Conservation (phyloP, 1,140 invertebrate species). For the Neodiprion lecontei region DNA sequence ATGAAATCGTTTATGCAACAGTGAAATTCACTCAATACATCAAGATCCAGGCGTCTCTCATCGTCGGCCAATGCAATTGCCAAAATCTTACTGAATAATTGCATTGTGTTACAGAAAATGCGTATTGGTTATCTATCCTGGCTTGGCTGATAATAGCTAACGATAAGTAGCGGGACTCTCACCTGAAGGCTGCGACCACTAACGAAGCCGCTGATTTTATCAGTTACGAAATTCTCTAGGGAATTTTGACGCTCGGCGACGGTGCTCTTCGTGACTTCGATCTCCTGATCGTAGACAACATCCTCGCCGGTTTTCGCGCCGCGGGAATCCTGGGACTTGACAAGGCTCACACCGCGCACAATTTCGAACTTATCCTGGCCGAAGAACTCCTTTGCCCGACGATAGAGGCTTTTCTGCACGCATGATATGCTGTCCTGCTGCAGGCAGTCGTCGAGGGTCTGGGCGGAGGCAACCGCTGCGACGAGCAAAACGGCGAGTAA, state of each 20-base stretch:
- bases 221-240: constrained; percentile 67
- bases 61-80: not conserved
- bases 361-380: constrained; percentile 66
- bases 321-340: constrained; percentile 53
- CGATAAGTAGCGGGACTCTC: constrained; percentile 19
- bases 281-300: constrained; percentile 57
- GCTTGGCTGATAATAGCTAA: not conserved
- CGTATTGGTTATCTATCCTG: not conserved
- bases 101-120: not conserved
- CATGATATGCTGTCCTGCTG: constrained; percentile 72
- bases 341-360: constrained; percentile 65
- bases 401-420: constrained; percentile 67
- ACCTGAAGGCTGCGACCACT: constrained; percentile 64
- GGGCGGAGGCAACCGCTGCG: constrained; percentile 34
- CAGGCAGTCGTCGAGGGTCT: constrained; percentile 64
- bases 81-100: not conserved
- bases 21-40: too few species aligned
- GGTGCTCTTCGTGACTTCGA: constrained; percentile 56
- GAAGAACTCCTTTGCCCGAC: constrained; percentile 69
- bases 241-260: constrained; percentile 65
- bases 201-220: constrained; percentile 65
- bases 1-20: too few species aligned
- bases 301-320: constrained; percentile 55
- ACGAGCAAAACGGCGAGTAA: constrained; percentile 38
- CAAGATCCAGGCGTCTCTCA: not conserved